Conservation (phyloP, 2,888 invertebrate genomes). For the Ophraella communa region DNA sequence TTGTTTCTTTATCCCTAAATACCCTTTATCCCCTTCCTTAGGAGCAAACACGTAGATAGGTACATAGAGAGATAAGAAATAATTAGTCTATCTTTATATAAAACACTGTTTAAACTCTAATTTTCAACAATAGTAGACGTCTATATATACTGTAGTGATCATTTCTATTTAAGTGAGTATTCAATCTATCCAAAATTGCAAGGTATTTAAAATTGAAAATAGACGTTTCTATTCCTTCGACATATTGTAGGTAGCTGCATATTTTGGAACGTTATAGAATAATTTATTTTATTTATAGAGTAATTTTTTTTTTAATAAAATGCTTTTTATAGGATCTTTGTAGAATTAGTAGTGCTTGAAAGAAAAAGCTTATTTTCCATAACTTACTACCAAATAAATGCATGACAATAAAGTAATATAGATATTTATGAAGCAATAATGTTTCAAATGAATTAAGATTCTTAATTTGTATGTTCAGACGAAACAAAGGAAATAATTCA, state of each 20-base stretch:
- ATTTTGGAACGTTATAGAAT: slow-evolving; percentile 37
- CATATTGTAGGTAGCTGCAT: slow-evolving; percentile 43
- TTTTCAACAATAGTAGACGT: slow-evolving; percentile 26
- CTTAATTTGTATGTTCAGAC: background rate
- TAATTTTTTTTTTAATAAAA: slow-evolving; percentile 42
- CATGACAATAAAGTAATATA: background rate
- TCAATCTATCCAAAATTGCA: background rate
- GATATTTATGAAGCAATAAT: too few relatives aligned
- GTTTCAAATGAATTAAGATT: too few relatives aligned
- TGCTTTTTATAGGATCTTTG: slow-evolving; percentile 50
- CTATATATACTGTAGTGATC: slow-evolving; percentile 18
- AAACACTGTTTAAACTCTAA: slow-evolving; percentile 2
- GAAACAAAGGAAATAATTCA: background rate
- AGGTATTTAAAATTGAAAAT: slow-evolving; percentile 5
- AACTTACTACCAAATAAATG: background rate
- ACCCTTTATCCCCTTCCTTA: slow-evolving; percentile 37
- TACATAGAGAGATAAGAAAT: slow-evolving; percentile 58
- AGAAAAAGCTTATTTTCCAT: slow-evolving; percentile 34
- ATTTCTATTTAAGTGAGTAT: slow-evolving; percentile 25
- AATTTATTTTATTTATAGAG: slow-evolving; percentile 33
- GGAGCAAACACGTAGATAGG: slow-evolving; percentile 55
- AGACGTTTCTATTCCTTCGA: slow-evolving; percentile 25
- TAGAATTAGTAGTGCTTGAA: slow-evolving; percentile 52
- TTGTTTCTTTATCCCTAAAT: background rate
- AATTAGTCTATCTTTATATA: slow-evolving; percentile 14